Base-by-base conservation (phyloP, 2,113 vertebrate genomes). In the Neotragus pygmaeus region DNA sequence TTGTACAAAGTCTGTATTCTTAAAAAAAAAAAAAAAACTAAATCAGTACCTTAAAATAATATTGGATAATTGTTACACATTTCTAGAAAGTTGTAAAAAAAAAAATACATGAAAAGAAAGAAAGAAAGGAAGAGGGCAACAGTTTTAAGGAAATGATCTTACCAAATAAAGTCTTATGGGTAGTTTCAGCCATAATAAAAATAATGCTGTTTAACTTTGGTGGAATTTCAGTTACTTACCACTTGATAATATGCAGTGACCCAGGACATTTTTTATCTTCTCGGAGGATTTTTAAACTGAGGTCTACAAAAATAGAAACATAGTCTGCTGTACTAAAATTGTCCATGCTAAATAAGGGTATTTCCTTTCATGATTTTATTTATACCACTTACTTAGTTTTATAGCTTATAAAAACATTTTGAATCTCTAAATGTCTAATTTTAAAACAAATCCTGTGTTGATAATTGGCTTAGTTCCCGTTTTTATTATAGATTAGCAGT, bases 191-290 rank as follows among this genome's bases (percentile, higher is more conserved):
- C 21, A 83, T 75, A 36, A 88, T 83, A 82, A 98, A 97, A 96
- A 94, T 78, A 87, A 47, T 94, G 25, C 30, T 91, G 36, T 89
- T 95, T 16, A 89, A 87, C 55, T 93, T 94, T 49, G 90, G 23
- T 97, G 98, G 94, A 0, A 97, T 98, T 98, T 98, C 96, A 98
- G 13, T 97, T 96, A 98, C 98, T 99, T 97, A 99, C 99, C 99
- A 99, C 96, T 98, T 99, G 97, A 99, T 98, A 98, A 99, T 98
- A 97, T 99, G 98, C 39, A 98, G 2, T 21, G 99, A 99, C 66
- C 99, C 99, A 87, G 98, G 98, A 95, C 98, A 99, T 97, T 95
- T 98, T 98, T 98, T 98, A 98, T 99, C 99, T 98, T 99, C 98
- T 88, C 98, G 97, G 28, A 99, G 98, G 94, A 99, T 98, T 98